Percentiles rank a stretch among this genome's conserved stretches.
Conservation (phyloP, 2,113 vertebrate genomes). For the Agelaius tricolor region DNA sequence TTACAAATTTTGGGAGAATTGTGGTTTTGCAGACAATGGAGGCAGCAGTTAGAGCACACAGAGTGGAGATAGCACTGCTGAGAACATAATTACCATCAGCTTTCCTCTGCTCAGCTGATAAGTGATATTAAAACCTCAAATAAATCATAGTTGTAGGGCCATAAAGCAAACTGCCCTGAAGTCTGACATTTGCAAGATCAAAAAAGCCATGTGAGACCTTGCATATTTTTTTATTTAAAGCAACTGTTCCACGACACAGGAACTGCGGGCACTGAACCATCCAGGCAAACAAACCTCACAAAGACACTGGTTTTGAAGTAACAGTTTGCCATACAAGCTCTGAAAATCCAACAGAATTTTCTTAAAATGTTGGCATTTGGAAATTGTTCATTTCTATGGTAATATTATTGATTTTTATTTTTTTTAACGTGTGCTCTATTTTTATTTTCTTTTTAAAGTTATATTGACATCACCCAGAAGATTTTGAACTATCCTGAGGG, state of each 20-base stretch:
- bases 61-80: not conserved
- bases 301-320: not conserved
- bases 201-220: not conserved
- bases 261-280: not conserved
- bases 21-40: constrained; percentile 35
- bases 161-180: not conserved
- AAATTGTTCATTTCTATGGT: not conserved
- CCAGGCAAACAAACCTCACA: not conserved
- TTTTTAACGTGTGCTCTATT: not conserved
- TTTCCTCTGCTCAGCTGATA: not conserved
- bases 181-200: not conserved
- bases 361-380: not conserved
- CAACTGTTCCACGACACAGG: not conserved
- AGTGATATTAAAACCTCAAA: constrained; percentile 3
- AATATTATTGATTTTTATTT: not conserved
- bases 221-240: not conserved
- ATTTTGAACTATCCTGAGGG: not conserved
- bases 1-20: constrained; percentile 26
- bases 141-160: not conserved
- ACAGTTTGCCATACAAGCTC: not conserved
- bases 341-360: not conserved
- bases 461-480: not conserved
- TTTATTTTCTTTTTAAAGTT: not conserved
- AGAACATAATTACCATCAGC: not conserved
- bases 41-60: not conserved